phyloP scores from a whole-genome alignment of 35 echinoderm and acorn worm species.

The Lytechinus variegatus region DNA sequence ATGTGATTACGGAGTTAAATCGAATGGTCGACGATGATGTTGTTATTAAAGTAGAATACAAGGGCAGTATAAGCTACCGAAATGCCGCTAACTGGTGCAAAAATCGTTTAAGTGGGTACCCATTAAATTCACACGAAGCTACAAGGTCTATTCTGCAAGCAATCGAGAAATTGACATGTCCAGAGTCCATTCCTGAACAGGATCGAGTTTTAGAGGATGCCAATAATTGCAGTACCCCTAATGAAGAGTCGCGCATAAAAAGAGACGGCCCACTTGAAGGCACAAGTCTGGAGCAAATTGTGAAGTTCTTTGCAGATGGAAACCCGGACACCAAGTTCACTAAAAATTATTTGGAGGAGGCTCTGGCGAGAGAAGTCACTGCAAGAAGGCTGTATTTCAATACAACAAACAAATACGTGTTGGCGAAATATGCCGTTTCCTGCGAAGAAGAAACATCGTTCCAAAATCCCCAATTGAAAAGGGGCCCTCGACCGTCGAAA shows the following conservation, averaged over 20 bases:
- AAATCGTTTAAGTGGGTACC: constrained; percentile 87
- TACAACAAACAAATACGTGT: constrained; percentile 59
- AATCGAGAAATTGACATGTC: constrained; percentile 59
- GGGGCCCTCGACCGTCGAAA: constrained; percentile 67
- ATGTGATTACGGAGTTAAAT: constrained; percentile 85
- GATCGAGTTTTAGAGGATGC: background rate
- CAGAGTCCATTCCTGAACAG: background rate
- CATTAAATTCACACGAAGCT: constrained; percentile 83
- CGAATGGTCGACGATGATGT: constrained; percentile 91
- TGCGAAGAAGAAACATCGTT: background rate
- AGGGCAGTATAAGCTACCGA: constrained; percentile 96
- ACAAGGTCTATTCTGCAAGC: constrained; percentile 75
- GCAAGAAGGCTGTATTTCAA: constrained; percentile 64
- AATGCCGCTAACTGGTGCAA: constrained; percentile 97
- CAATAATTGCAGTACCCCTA: background rate
- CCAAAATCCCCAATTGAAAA: constrained; percentile 43
- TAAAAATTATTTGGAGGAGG: constrained; percentile 54
- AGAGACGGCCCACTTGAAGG: constrained; percentile 40
- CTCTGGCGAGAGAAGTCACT: constrained; percentile 82
- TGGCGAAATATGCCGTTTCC: constrained; percentile 29
- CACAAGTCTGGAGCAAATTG: constrained; percentile 69
- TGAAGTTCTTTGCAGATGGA: constrained; percentile 74
- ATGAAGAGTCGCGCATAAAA: background rate
- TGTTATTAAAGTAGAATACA: constrained; percentile 98
- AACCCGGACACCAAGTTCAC: constrained; percentile 82